Conservation (phyloP, 2,888 invertebrate genomes). For the Cheilosia vernalis region DNA sequence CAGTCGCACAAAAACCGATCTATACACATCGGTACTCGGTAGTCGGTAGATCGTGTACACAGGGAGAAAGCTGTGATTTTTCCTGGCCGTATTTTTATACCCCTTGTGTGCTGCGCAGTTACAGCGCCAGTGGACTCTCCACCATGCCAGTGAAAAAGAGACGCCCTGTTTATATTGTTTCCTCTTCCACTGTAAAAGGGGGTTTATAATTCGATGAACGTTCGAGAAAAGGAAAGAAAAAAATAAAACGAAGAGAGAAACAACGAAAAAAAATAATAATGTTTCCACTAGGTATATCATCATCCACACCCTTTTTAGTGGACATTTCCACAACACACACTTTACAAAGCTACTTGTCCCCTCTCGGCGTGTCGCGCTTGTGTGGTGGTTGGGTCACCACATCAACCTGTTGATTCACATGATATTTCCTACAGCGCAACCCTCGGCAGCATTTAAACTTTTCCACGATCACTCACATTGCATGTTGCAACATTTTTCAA, state of each 20-base stretch:
- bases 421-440: constrained; percentile 44
- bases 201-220: constrained; percentile 59
- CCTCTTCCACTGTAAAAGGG: constrained; percentile 40
- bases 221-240: constrained; percentile 34
- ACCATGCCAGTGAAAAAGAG: constrained; percentile 35
- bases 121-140: constrained; percentile 29
- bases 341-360: constrained; percentile 4
- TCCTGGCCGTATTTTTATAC: constrained; percentile 47
- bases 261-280: not conserved
- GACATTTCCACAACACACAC: constrained; percentile 28
- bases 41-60: not conserved
- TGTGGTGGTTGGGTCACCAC: constrained; percentile 31
- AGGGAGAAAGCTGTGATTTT: constrained; percentile 74
- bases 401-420: constrained; percentile 72
- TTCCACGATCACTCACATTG: constrained; percentile 47
- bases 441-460: constrained; percentile 36
- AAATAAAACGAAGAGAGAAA: not conserved
- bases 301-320: constrained; percentile 66
- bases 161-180: constrained; percentile 55
- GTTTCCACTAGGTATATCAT: constrained; percentile 35
- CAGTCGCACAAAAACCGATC: constrained; percentile 24
- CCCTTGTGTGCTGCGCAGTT: constrained; percentile 40
- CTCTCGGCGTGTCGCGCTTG: not conserved
- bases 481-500: constrained; percentile 61
- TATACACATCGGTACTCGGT: constrained; percentile 39